Evolutionary conservation across 2,797 vertebrate species (phyloP).

Genomic region (Cryptoprocta ferox): DNA sequence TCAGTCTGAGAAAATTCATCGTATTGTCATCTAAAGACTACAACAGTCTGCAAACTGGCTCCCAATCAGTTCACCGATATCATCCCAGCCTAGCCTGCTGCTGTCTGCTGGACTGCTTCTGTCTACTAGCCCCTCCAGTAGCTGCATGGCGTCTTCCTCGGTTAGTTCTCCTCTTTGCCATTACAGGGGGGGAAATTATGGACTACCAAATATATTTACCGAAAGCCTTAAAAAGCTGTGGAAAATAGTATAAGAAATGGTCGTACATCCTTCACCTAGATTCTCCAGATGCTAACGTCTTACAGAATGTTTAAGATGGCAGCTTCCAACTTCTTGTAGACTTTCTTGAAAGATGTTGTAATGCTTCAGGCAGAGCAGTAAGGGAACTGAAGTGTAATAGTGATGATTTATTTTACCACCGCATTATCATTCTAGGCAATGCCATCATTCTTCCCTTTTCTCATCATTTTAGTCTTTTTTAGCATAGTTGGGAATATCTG

Average conservation of each 20-base stretch:
- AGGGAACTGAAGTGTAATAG: neutral
- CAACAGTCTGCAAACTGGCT: neutral
- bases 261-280: neutral
- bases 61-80: neutral
- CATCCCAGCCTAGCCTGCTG: neutral
- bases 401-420: neutral
- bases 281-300: neutral
- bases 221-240: neutral
- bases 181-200: neutral
- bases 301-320: constrained; percentile 7
- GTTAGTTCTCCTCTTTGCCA: constrained; percentile 34
- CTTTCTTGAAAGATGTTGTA: neutral
- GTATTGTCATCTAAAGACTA: neutral
- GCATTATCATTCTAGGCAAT: constrained; percentile 18
- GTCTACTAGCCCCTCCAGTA: neutral
- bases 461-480: neutral
- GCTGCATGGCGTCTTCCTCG: neutral
- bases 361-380: constrained; percentile 28
- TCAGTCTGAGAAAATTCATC: neutral
- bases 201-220: neutral
- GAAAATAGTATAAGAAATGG: constrained; percentile 18
- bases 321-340: neutral
- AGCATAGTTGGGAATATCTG: neutral
- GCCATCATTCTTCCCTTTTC: neutral
- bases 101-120: neutral